Percentiles rank a stretch among this genome's conserved stretches.
These are phyloP conservation scores for Polyommatus iphigenia DNA, from an alignment of 2,888 invertebrate genomes.

Conservation along the genomic window DNA sequence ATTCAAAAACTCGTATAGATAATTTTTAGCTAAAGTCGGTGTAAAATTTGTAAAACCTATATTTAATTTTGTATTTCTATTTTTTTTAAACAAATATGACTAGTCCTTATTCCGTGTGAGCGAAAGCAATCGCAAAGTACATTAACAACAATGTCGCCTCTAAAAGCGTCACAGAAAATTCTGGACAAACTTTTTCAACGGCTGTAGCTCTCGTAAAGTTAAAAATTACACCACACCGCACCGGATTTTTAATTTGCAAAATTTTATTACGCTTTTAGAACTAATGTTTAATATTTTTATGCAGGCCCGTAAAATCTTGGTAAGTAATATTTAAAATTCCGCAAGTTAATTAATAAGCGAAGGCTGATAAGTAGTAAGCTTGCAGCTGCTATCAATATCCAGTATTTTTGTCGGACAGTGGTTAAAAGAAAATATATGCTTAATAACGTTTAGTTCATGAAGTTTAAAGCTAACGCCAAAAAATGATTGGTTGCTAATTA, in stretches of 20 bases:
- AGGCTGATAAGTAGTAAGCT: neutral
- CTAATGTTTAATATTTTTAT: neutral
- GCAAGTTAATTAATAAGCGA: neutral
- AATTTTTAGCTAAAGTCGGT: too few relatives aligned
- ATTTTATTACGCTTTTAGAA: conserved; percentile 14
- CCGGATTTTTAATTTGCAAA: conserved; percentile 23
- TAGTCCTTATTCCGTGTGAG: neutral
- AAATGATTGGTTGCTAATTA: too few relatives aligned
- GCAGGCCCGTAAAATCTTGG: neutral
- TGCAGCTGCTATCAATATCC: too few relatives aligned
- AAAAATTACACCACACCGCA: conserved; percentile 5
- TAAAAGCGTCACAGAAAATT: conserved; percentile 23
- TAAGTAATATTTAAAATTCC: neutral
- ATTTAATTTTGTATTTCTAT: too few relatives aligned
- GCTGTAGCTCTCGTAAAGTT: conserved; percentile 26
- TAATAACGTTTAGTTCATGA: too few relatives aligned
- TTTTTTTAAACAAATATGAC: neutral
- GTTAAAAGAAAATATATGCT: too few relatives aligned
- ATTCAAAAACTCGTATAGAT: too few relatives aligned
- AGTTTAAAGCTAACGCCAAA: too few relatives aligned
- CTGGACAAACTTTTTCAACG: conserved; percentile 29
- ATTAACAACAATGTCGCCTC: conserved; percentile 24
- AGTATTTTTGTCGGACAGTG: too few relatives aligned
- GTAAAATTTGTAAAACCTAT: too few relatives aligned
- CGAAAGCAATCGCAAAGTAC: conserved; percentile 17